A percentile compares a stretch with the other conserved stretches of the same genome.
These are phyloP conservation scores for Ips typographus DNA, from an alignment of 1,140 invertebrate species.

Conservation along the genomic window DNA sequence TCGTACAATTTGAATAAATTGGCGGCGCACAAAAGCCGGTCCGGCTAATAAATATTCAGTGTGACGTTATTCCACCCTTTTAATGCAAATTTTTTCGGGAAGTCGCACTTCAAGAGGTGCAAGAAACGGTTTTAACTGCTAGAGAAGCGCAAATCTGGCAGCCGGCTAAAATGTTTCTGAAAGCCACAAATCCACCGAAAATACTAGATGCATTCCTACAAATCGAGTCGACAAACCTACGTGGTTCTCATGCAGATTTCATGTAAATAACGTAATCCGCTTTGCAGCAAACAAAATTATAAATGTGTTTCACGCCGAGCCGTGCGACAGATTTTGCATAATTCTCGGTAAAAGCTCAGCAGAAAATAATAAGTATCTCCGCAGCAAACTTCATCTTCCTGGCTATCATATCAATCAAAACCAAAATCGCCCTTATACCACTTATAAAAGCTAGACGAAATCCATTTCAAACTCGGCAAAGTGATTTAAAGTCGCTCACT, in stretches of 20 bases:
- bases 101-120: not conserved
- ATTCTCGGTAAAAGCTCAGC: slow-evolving; percentile 4
- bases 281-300: slow-evolving; percentile 3
- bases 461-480: too few species aligned
- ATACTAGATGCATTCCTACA: too few species aligned
- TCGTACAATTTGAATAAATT: slow-evolving; percentile 28
- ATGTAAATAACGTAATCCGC: slow-evolving; percentile 9
- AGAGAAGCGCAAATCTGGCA: not conserved
- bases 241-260: slow-evolving; percentile 6
- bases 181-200: not conserved
- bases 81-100: slow-evolving; percentile 16
- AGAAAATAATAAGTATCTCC: not conserved
- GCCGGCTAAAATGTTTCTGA: not conserved
- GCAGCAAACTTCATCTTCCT: not conserved
- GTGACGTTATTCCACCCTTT: slow-evolving; percentile 2
- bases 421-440: too few species aligned
- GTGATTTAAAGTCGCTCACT: too few species aligned
- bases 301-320: slow-evolving; percentile 5
- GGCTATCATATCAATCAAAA: not conserved
- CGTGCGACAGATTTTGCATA: not conserved
- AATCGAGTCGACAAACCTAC: not conserved
- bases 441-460: too few species aligned
- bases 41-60: slow-evolving; percentile 24
- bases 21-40: slow-evolving; percentile 9
- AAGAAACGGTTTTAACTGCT: not conserved